Conservation (phyloP, 2,888 invertebrate species). For the Drosophila longiperda region DNA sequence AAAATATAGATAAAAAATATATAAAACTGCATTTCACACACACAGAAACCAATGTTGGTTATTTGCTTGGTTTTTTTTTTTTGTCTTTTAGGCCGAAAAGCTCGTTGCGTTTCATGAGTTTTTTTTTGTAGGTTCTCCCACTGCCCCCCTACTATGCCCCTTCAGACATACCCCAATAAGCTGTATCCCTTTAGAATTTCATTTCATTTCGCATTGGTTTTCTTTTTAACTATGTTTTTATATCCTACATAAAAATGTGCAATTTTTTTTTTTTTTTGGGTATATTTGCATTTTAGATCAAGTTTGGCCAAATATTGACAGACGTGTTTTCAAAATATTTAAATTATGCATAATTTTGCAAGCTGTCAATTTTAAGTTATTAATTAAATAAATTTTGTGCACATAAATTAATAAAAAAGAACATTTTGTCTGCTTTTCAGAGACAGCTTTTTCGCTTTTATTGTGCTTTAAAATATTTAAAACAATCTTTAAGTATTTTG, state of each 20-base stretch:
- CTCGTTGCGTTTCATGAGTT: constrained; percentile 29
- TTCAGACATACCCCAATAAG: not conserved
- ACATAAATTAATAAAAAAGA: not conserved
- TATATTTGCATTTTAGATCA: not conserved
- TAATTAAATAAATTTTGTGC: not conserved
- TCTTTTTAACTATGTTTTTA: constrained; percentile 21
- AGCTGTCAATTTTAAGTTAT: too few species aligned
- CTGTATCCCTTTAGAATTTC: constrained; percentile 17
- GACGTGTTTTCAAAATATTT: not conserved
- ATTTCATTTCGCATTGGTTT: constrained; percentile 36
- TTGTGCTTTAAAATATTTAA: not conserved
- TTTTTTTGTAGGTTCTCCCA: not conserved
- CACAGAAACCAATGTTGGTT: constrained; percentile 18
- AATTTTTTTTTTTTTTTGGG: not conserved
- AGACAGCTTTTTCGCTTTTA: not conserved
- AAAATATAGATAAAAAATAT: not conserved
- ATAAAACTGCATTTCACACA: constrained; percentile 10
- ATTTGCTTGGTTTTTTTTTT: constrained; percentile 35
- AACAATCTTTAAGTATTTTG: not conserved
- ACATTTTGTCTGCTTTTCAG: not conserved
- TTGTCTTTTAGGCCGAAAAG: constrained; percentile 36
- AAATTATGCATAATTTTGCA: too few species aligned
- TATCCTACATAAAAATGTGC: not conserved
- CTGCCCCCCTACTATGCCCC: not conserved
- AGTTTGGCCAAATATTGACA: not conserved